phyloP scores from a whole-genome alignment of 2,113 vertebrate species.

The Pedetes capensis region DNA sequence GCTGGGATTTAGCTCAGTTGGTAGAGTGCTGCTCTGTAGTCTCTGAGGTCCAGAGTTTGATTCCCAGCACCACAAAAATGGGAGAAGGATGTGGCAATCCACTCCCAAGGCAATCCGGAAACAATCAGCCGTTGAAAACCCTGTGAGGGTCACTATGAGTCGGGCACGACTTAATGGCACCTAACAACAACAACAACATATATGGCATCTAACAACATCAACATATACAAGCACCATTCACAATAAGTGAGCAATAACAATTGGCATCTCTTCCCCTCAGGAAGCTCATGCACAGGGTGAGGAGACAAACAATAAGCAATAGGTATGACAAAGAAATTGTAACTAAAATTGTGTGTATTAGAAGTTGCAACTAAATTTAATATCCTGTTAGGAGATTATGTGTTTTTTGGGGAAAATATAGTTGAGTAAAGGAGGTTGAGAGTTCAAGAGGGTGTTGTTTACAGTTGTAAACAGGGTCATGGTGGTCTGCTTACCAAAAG shows the following conservation, averaged over 20 bases:
- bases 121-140: no score
- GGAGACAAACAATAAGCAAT: neutral
- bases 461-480: neutral
- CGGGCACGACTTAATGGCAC: no score
- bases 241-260: neutral
- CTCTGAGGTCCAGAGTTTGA: no score
- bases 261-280: neutral
- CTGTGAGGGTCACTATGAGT: no score
- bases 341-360: neutral
- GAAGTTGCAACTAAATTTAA: neutral
- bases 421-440: neutral
- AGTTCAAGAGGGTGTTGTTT: neutral
- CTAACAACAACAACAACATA: no score
- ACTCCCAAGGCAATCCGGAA: no score
- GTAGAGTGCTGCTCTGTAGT: no score
- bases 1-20: no score
- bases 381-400: neutral
- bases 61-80: no score
- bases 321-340: neutral
- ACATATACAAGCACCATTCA: neutral
- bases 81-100: no score
- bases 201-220: no score
- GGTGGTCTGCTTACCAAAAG: neutral
- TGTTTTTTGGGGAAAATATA: neutral
- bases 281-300: neutral